Base-by-base conservation (phyloP, 2,797 vertebrate species). In the Phrynocephalus vlangalii region DNA sequence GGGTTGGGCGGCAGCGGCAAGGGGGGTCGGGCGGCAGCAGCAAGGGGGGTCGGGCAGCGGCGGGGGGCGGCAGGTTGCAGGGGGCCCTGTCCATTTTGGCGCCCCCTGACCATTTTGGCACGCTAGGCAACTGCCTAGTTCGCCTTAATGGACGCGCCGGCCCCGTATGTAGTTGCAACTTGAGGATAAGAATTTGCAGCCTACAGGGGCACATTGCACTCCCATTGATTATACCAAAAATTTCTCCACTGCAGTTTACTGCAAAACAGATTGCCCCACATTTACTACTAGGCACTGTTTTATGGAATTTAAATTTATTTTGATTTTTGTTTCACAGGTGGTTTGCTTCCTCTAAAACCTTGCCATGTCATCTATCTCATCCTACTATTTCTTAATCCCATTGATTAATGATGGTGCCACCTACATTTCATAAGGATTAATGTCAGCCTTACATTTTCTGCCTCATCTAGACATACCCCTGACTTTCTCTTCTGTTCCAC, bases 391-490 rank as follows among this genome's bases (percentile, higher is more conserved):
- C 85, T 91, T 94, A 94, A 92, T 95, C 86, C 91, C 79, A 88
- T 75, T 90, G 82, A 92, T 90, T 92, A 87, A 3, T 68, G 30
- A 79, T 88, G 44, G 84, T 82, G 88, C 85, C 84, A 91, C 82
- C 83, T 86, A 86, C 63, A 79, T 93, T 94, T 95, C 93, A 92
- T 90, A 82, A 92, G 81, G 81, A 91, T 91, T 95, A 94, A 95
- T 93, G 94, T 88, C 93, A 90, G 88, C 92, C 89, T 92, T 92
- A 91, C 22, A 76, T 38, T 82, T 94, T 92, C 82, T 87, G 60
- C 80, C 80, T 93, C 48, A 91, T 92, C 70, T 60, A 93, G 91
- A 93, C 92, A 90, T 91, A 86, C 33, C 73, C 85, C 90, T 88
- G 67, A 68, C 84, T 78, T 86, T 85, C 75, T 84, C 3, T 30